A percentile compares a stretch with the other conserved stretches of the same genome.
phyloP scores from a whole-genome alignment of 2,113 vertebrate species.

The Catagonus wagneri region DNA sequence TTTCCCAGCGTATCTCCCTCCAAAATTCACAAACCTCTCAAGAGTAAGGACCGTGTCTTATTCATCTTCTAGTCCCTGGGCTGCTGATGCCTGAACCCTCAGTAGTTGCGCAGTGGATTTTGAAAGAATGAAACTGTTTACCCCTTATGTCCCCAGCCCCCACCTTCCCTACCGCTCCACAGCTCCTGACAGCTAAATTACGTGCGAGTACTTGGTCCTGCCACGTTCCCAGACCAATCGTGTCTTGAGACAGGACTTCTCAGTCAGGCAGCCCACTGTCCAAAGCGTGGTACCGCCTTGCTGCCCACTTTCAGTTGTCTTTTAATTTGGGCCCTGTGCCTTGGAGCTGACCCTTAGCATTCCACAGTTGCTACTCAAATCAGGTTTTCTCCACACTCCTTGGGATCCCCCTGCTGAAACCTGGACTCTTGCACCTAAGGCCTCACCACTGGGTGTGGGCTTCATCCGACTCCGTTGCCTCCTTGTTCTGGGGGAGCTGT shows the following conservation, averaged over 20 bases:
- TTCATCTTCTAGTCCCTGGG: background rate
- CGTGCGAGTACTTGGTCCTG: background rate
- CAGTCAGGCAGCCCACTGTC: background rate
- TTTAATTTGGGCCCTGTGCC: background rate
- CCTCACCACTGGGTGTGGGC: background rate
- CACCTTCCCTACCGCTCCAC: background rate
- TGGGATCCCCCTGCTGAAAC: background rate
- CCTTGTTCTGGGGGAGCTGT: background rate
- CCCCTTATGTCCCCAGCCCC: background rate
- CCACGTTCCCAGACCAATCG: background rate
- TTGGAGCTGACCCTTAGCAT: background rate
- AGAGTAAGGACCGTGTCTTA: constrained; percentile 55
- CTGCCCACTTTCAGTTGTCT: background rate
- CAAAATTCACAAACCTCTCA: background rate
- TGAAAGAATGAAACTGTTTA: background rate
- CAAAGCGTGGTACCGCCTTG: background rate
- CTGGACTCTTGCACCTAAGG: background rate
- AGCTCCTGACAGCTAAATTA: background rate
- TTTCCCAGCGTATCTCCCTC: background rate
- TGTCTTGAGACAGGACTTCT: background rate
- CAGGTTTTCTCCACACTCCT: background rate
- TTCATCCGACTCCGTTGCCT: background rate
- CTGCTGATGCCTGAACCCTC: background rate
- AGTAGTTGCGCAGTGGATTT: background rate
- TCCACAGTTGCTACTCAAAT: background rate